Evolutionary conservation across 2,797 vertebrate species (phyloP), one percentile per base, ranked within the genome.

Genomic region (Tokudaia muenninki): DNA sequence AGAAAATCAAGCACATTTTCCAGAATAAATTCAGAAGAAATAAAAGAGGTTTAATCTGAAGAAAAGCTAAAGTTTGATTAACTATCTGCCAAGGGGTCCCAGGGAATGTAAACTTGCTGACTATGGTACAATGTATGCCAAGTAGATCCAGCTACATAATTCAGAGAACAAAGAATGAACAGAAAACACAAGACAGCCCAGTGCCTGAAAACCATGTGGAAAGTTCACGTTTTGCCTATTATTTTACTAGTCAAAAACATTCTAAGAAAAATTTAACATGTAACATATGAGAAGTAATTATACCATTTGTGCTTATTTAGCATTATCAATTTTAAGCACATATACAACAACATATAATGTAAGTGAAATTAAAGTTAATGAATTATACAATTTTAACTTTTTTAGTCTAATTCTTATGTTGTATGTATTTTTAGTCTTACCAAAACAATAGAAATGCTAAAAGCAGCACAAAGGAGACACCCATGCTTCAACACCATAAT

Each of bases 241-340:
- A 41, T 82, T 74, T 63, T 91, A 1, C 41, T 34, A 75, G 11
- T 81, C 83, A 92, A 67, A 61, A 34, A 22, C 19, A 17, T 65
- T 87, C n/a, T 80, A 87, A 83, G 44, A 55, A 94, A 86, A 89
- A 47, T 6, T 80, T 65, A 84, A 86, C 50, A 6, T 70, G 87
- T 79, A 79, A 91, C 41, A 61, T 57, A 86, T 74, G 26, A 91
- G 50, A 16, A 87, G 59, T 13, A 90, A 78, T 74, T 86, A 3
- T 55, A 17, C 24, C 61, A 65, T n/a, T 79, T 2, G 9, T 34
- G 13, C 63, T 90, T 84, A 57, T 17, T 50, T 78, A 83, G 55
- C 31, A 57, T 57, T 86, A 59, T 14, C 19, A 24, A 21, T 83
- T 91, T 92, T 94, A 74, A 88, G 31, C 41, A 31, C 44, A 93